Evolutionary conservation across 1,140 invertebrate species (phyloP), one percentile per base, ranked within the genome.

Genomic region (Philopotamus ludificatus): DNA sequence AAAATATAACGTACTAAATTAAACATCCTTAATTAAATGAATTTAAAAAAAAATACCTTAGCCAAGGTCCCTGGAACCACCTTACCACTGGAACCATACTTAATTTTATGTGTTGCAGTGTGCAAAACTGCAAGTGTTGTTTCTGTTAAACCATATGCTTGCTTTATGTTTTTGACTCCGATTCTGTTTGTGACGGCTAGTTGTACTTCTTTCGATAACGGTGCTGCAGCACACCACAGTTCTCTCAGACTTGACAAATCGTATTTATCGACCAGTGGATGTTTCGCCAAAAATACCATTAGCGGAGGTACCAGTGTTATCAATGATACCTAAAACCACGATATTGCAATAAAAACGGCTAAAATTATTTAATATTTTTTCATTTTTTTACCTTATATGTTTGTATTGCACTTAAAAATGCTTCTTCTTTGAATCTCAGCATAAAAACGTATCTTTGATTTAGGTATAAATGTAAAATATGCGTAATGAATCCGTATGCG

Each of bases 61-160:
- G 73, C 71, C 41, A 62, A 70, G 10, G 66, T 71, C 54, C 72
- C 73, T 28, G 68, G 64, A 18, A 73, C 59, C 15, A 72, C 28
- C 60, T 65, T 65, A 16, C 73, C 74, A 25, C 68, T 66, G 57
- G 72, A 71, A 34, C 65, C 67, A 57, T 68, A 61, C 42, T 61
- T 63, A 62, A 18, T 72, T 72, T 15, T 65, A 53, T 1, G 72
- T 72, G 62, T 71, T 73, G 16, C 59, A 63, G 20, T 71, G 21
- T 22, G 25, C 0, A 63, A 21, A 20, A 81, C 73, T 70, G 73
- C 66, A 70, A 82, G 63, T 26, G 80, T 81, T 22, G 77, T 75
- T 74, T 83, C 83, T 15, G 81, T 83, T 75, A 83, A 77, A 47
- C 83, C 81, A 66, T 83, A 82, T 1, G 76, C 81, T 74, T 83